Conservation (phyloP, 2,797 vertebrate genomes). For the Dicrostonyx torquatus region DNA sequence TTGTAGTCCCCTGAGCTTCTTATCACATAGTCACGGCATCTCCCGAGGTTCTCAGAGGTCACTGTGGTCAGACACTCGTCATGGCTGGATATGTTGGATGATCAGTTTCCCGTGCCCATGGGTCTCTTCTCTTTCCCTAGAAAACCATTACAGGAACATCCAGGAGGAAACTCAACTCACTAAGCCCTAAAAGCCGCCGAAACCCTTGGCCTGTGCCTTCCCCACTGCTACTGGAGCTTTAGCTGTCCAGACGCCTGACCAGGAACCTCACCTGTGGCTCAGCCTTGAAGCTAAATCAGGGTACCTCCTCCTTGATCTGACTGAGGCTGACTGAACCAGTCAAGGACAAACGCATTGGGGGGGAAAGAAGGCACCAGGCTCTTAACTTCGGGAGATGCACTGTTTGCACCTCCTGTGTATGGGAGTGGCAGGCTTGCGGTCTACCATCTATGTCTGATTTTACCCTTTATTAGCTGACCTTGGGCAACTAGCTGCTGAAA, state of each 20-base stretch:
- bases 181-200: rapidly evolving
- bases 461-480: not conserved
- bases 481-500: not conserved
- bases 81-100: not conserved
- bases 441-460: not conserved
- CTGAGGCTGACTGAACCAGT: not conserved
- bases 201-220: rapidly evolving
- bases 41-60: not conserved
- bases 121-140: not conserved
- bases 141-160: not conserved
- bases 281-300: not conserved
- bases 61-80: not conserved
- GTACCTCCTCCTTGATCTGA: not conserved
- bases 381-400: not conserved
- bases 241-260: not conserved
- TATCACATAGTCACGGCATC: rapidly evolving
- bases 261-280: not conserved
- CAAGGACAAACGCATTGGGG: not conserved
- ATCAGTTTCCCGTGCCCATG: not conserved
- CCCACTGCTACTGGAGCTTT: not conserved
- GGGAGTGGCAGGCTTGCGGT: not conserved
- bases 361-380: not conserved
- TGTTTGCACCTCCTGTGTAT: rapidly evolving
- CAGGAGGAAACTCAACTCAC: not conserved
- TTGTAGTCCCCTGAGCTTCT: not conserved